phyloP scores from a whole-genome alignment of 2,888 invertebrate species.

The Poecilus cupreus region DNA sequence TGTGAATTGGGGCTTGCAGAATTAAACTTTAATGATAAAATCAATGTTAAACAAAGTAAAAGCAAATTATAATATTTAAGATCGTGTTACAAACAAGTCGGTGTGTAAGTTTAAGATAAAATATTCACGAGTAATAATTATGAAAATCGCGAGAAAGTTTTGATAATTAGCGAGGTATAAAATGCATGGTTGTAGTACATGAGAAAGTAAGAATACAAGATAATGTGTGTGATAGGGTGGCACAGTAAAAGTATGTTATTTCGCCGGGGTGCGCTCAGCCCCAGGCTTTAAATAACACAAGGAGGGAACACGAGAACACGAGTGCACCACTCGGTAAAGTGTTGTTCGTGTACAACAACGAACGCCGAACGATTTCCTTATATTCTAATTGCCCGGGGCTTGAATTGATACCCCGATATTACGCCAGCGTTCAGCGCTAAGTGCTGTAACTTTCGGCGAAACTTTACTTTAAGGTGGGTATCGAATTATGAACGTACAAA shows the following conservation, averaged over 20 bases:
- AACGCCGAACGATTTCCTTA: background rate
- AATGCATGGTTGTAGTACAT: background rate
- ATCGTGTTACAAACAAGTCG: background rate
- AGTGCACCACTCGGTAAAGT: too few species aligned
- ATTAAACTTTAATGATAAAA: too few species aligned
- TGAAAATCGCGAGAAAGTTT: background rate
- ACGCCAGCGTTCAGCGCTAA: background rate
- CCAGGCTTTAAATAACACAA: too few species aligned
- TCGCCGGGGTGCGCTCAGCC: background rate
- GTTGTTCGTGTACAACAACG: too few species aligned
- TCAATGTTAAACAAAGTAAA: too few species aligned
- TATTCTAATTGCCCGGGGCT: background rate
- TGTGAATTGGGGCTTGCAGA: too few species aligned
- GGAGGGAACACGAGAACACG: too few species aligned
- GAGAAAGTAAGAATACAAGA: background rate
- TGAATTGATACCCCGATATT: background rate
- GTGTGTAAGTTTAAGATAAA: background rate
- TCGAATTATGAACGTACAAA: too few species aligned
- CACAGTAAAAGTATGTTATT: background rate
- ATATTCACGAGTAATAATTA: background rate
- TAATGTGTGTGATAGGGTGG: background rate
- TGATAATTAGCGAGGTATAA: background rate
- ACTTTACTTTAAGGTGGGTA: too few species aligned
- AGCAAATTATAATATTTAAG: background rate
- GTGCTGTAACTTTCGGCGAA: too few species aligned